These are phyloP conservation scores for Hydrolagus colliei DNA, from an alignment of 2,797 vertebrate species.

Conservation along the genomic window DNA sequence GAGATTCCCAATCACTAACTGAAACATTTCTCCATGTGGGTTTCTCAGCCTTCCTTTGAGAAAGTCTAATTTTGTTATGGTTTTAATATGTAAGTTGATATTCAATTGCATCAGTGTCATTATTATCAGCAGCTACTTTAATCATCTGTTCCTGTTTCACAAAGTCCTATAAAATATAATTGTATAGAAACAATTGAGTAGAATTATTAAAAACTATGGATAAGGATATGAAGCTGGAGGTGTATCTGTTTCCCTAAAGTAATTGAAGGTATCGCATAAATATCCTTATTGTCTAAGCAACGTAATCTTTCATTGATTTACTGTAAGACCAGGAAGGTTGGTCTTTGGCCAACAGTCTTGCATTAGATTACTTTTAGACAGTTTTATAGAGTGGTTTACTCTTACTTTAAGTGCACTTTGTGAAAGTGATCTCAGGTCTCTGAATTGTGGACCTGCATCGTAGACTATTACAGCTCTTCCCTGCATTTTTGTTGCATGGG, in stretches of 20 bases:
- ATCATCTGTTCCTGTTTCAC: too few relatives aligned
- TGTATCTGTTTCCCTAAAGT: not conserved
- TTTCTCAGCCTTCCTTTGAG: too few relatives aligned
- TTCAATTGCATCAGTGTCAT: too few relatives aligned
- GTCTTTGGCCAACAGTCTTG: not conserved
- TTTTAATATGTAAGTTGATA: too few relatives aligned
- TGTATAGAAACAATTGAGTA: not conserved
- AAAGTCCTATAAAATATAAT: too few relatives aligned
- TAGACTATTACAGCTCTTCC: not conserved
- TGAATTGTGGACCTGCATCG: not conserved
- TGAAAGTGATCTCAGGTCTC: not conserved
- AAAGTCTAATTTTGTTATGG: too few relatives aligned
- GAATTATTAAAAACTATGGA: not conserved
- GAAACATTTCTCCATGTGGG: too few relatives aligned
- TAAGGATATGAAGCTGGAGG: not conserved
- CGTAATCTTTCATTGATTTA: not conserved
- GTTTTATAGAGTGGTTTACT: not conserved
- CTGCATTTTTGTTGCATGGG: not conserved
- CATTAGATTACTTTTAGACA: not conserved
- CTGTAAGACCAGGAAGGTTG: not conserved
- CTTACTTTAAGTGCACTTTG: not conserved
- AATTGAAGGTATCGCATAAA: not conserved
- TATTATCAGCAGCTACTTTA: too few relatives aligned
- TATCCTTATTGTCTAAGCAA: not conserved
- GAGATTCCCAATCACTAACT: too few relatives aligned